Conservation (phyloP, 1,140 invertebrate genomes). For the Drosophila tani region DNA sequence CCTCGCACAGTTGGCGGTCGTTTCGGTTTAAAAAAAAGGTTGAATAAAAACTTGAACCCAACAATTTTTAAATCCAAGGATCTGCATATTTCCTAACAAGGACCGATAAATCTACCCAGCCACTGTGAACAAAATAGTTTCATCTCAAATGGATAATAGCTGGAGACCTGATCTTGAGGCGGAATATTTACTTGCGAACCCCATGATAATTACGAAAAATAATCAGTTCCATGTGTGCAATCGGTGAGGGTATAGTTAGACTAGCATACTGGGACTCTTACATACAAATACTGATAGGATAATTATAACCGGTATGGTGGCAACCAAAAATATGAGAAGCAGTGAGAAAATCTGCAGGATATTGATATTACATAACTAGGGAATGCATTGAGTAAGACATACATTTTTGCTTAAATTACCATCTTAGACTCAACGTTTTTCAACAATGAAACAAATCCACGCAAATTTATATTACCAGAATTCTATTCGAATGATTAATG, state of each 20-base stretch:
- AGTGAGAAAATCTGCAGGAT: no score
- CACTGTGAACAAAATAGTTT: slow-evolving; percentile 39
- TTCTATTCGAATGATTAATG: slow-evolving; percentile 62
- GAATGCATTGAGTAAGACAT: background rate
- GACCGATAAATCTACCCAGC: slow-evolving; percentile 34
- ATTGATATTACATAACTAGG: background rate
- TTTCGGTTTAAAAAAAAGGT: slow-evolving; percentile 4
- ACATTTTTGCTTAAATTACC: background rate
- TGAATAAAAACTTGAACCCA: slow-evolving; percentile 24
- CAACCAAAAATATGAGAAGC: no score
- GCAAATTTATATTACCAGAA: slow-evolving; percentile 5
- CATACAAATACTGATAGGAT: background rate
- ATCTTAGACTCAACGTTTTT: slow-evolving; percentile 1
- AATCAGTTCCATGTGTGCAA: background rate
- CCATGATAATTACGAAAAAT: slow-evolving; percentile 16
- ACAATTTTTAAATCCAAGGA: slow-evolving; percentile 4
- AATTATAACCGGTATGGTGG: background rate
- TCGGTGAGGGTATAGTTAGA: background rate
- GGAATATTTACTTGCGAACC: slow-evolving; percentile 46
- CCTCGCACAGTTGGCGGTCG: slow-evolving; percentile 75
- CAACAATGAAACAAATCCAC: background rate
- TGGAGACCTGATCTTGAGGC: slow-evolving; percentile 43
- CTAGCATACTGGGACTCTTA: background rate
- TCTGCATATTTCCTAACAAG: slow-evolving; percentile 22
- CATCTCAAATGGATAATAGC: slow-evolving; percentile 36